Evolutionary conservation across 1,140 invertebrate genomes (phyloP), one percentile per base, ranked within the genome.

Genomic region (Lasaia peninsularis): DNA sequence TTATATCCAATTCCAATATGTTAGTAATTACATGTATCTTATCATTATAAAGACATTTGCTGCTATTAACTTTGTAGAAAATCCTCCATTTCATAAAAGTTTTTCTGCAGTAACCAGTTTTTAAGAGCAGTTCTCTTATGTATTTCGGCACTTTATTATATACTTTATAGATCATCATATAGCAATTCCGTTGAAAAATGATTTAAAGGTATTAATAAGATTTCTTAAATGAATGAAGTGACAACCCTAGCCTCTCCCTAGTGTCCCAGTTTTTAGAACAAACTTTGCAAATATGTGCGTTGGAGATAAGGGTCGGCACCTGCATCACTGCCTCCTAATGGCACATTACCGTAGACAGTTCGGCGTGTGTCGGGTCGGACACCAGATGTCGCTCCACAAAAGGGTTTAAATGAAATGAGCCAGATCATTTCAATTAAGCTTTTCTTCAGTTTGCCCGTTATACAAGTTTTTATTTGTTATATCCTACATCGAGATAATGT

Each of bases 221-320:
- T 14, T 33, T 31, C 2, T 6, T 2, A 28, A 28, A 28, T 32
- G 16, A 31, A 31, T 31, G 11, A 52, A 28, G 12, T 32, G 31
- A 10, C 24, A 31, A 32, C 24, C 12, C 50, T 28, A 51, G 20
- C 62, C 56, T 51, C 56, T 62, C 69, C 69, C 56, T 58, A 69
- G 37, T 53, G 67, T 55, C 63, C 69, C 73, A 78, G 67, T 81
- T 81, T 84, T 84, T 80, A 66, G 62, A 63, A 63, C 63, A 75
- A 83, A 81, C 63, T 82, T 84, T 67, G 60, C 73, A 78, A 81
- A 81, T 80, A 80, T 74, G 73, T 73, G 73, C 60, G 56, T 61
- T 61, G 31, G 68, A 75, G 74, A 77, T 78, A 79, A 79, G 80
- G 75, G 80, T 80, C 68, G 67, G 63, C 68, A 80, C 71, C 75